Percentiles rank a stretch among this genome's conserved stretches.
Evolutionary conservation across 1,140 invertebrate species (phyloP).

Genomic region (Eupristina koningsbergeri): DNA sequence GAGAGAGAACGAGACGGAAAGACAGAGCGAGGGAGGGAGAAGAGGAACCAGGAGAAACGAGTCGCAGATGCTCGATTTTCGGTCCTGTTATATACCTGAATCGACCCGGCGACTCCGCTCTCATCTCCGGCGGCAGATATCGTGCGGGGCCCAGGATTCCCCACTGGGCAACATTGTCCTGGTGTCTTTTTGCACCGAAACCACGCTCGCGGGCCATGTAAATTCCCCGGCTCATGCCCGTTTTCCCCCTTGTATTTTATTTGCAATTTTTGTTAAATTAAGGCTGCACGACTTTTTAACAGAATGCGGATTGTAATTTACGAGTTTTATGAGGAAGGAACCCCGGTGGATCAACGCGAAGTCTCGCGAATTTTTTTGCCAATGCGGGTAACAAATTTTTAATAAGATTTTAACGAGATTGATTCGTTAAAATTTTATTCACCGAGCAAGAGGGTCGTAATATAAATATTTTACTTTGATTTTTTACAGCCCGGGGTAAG

Average conservation of each 20-base stretch:
- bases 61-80: slow-evolving; percentile 36
- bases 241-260: background rate
- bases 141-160: slow-evolving; percentile 25
- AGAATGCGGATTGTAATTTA: background rate
- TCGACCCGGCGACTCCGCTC: background rate
- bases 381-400: background rate
- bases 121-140: slow-evolving; percentile 36
- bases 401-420: background rate
- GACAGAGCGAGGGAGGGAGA: slow-evolving; percentile 2
- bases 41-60: slow-evolving; percentile 29
- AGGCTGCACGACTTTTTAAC: background rate
- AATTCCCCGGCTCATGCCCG: background rate
- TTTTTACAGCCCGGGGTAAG: background rate
- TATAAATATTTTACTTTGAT: background rate
- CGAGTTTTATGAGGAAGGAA: background rate
- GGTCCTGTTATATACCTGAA: slow-evolving; percentile 46
- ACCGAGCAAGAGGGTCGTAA: too few relatives aligned
- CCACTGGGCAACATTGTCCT: slow-evolving; percentile 39
- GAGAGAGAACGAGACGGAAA: too few relatives aligned
- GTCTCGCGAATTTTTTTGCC: background rate
- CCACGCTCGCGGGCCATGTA: slow-evolving; percentile 21
- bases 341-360: background rate
- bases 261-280: slow-evolving; percentile 10
- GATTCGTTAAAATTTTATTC: background rate
- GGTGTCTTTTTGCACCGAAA: background rate